These are phyloP conservation scores for Calidris pugnax DNA, from an alignment of 2,113 vertebrate species.

Conservation along the genomic window DNA sequence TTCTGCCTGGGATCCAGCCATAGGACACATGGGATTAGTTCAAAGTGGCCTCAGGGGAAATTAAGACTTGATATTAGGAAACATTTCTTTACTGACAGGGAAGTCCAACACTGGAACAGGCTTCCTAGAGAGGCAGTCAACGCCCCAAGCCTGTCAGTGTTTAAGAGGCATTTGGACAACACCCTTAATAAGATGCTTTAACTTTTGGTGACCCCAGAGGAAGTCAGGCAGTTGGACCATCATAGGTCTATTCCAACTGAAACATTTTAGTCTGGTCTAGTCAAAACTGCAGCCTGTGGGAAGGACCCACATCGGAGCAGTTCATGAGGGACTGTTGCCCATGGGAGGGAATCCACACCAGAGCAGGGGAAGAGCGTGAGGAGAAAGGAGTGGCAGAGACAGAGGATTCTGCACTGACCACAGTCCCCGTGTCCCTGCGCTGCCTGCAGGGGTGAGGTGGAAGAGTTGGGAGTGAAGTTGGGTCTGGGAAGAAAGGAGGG, in stretches of 20 bases:
- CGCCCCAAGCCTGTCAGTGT: background rate
- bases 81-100: background rate
- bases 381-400: background rate
- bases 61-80: background rate
- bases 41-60: background rate
- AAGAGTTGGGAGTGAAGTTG: background rate
- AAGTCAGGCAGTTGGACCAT: background rate
- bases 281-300: background rate
- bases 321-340: background rate
- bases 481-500: background rate
- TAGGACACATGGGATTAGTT: background rate
- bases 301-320: background rate
- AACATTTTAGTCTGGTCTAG: too few relatives aligned
- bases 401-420: background rate
- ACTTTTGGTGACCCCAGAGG: background rate
- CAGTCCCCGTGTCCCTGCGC: background rate
- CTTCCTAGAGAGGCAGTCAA: background rate
- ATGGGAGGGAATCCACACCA: rapidly evolving
- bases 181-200: background rate
- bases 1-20: background rate
- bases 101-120: background rate
- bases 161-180: background rate
- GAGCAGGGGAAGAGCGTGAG: background rate
- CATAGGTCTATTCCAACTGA: background rate
- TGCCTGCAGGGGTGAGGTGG: too few relatives aligned